Percentiles rank a stretch among this genome's conserved stretches.
These are phyloP conservation scores for Otocyon megalotis DNA, from an alignment of 2,113 vertebrate genomes.

Conservation along the genomic window DNA sequence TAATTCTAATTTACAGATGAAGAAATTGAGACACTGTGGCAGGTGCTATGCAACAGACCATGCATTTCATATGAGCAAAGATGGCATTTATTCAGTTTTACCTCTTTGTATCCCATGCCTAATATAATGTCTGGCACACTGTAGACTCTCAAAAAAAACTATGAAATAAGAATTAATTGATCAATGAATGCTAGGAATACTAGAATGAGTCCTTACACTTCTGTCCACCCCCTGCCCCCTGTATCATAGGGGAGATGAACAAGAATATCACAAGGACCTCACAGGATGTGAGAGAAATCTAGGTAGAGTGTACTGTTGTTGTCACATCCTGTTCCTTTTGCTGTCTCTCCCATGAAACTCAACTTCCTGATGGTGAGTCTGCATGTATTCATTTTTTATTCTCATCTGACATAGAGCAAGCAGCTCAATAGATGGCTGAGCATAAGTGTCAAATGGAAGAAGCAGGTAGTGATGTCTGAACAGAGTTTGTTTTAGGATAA, in stretches of 20 bases:
- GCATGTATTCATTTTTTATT: no score
- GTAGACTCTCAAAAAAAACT: not conserved
- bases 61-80: accelerated
- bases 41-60: accelerated
- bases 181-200: not conserved
- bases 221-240: no score
- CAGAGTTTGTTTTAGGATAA: not conserved
- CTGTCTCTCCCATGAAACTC: accelerated
- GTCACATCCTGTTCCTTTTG: not conserved
- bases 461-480: no score
- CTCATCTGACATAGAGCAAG: not conserved
- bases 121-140: not conserved
- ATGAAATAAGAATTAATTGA: not conserved
- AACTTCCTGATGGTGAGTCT: not conserved
- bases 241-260: not conserved
- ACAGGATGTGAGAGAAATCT: accelerated
- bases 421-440: accelerated
- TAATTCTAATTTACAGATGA: not conserved
- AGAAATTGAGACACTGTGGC: accelerated
- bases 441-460: not conserved
- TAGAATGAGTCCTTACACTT: accelerated
- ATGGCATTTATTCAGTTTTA: not conserved
- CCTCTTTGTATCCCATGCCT: not conserved
- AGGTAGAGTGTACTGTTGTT: accelerated
- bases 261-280: accelerated